Conservation (phyloP, 2,797 vertebrate genomes). For the Buceros bicornis region DNA sequence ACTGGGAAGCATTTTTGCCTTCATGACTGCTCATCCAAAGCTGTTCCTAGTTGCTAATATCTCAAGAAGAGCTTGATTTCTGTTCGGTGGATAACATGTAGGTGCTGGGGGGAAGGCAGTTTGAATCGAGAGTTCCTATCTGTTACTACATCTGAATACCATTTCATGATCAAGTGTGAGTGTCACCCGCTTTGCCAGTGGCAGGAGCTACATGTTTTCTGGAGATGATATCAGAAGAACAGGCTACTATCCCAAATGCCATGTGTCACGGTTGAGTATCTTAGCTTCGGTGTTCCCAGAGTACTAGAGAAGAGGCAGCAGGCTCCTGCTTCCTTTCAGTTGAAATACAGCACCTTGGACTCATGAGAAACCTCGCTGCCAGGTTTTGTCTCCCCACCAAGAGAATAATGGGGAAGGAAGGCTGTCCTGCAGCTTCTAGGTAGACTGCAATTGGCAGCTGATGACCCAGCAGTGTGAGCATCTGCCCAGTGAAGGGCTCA, state of each 20-base stretch:
- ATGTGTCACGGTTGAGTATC: accelerated
- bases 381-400: background rate
- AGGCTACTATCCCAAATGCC: background rate
- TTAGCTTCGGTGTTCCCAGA: background rate
- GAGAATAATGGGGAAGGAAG: background rate
- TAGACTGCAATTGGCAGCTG: background rate
- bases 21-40: background rate
- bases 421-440: background rate
- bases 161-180: background rate
- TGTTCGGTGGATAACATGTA: background rate
- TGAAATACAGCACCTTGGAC: background rate
- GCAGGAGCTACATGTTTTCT: background rate
- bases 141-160: background rate
- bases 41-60: background rate
- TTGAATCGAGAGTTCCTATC: background rate
- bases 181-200: background rate
- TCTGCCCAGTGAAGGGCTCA: background rate
- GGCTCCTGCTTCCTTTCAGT: background rate
- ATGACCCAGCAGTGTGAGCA: background rate
- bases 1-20: background rate
- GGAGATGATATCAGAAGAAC: background rate
- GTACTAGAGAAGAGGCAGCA: background rate
- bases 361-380: background rate
- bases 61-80: background rate
- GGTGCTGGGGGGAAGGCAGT: background rate